These are phyloP conservation scores for Cerceris ruficornis DNA, from an alignment of 2,888 invertebrate species.

Conservation along the genomic window DNA sequence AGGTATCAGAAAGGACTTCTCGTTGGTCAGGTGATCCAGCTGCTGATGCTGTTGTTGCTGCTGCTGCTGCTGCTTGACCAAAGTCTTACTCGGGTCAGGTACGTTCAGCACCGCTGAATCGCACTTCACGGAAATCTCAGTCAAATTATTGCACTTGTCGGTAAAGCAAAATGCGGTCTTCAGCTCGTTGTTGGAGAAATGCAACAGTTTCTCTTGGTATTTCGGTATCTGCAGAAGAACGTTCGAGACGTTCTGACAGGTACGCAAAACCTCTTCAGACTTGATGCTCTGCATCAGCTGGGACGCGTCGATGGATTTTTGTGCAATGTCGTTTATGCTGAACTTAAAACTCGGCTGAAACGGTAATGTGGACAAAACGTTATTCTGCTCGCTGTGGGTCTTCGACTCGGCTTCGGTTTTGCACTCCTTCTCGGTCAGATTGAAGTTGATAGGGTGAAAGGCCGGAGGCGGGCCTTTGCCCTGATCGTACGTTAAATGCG, in stretches of 20 bases:
- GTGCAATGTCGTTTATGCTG: conserved; percentile 69
- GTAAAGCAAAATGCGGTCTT: conserved; percentile 73
- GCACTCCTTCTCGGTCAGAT: conserved; percentile 57
- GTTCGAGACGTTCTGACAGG: conserved; percentile 79
- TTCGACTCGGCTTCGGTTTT: conserved; percentile 62
- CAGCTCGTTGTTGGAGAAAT: conserved; percentile 73
- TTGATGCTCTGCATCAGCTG: conserved; percentile 77
- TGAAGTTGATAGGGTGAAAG: conserved; percentile 37
- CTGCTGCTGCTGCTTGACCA: conserved; percentile 68
- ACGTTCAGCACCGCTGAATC: conserved; percentile 79
- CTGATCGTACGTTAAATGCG: conserved; percentile 53
- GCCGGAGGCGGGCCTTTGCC: conserved; percentile 38
- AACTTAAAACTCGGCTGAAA: conserved; percentile 74
- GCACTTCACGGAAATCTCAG: conserved; percentile 73
- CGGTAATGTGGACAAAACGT: conserved; percentile 68
- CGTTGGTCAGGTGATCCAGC: conserved; percentile 41
- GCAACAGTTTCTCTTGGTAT: conserved; percentile 77
- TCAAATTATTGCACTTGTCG: conserved; percentile 79
- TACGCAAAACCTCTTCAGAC: conserved; percentile 77
- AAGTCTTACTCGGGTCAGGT: conserved; percentile 77
- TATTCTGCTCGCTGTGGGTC: conserved; percentile 61
- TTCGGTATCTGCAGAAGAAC: conserved; percentile 78
- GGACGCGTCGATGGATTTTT: conserved; percentile 70
- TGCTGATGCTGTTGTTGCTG: no score
- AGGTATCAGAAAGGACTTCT: conserved; percentile 64